phyloP scores from a whole-genome alignment of 2,797 vertebrate genomes.

The Acipenser ruthenus region DNA sequence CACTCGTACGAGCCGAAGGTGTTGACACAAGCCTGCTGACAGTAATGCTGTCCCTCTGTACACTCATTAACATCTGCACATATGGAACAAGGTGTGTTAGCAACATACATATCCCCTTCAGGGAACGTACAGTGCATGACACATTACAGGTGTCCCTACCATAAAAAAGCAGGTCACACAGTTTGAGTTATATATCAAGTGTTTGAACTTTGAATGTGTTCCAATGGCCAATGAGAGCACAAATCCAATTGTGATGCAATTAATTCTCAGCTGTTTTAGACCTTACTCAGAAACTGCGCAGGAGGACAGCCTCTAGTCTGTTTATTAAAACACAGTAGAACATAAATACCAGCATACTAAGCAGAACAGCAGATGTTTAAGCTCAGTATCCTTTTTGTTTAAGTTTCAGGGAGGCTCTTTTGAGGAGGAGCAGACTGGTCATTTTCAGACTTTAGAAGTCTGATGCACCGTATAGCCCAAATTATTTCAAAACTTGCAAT shows the following conservation, averaged over 20 bases:
- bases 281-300: not conserved
- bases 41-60: conserved; percentile 31
- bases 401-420: not conserved
- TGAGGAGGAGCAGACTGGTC: too few relatives aligned
- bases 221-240: conserved; percentile 10
- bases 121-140: too few relatives aligned
- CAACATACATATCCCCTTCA: not conserved
- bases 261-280: conserved; percentile 7
- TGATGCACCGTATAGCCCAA: too few relatives aligned
- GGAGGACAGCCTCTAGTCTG: not conserved
- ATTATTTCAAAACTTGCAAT: too few relatives aligned
- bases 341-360: not conserved
- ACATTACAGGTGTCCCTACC: too few relatives aligned
- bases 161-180: too few relatives aligned
- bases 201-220: conserved; percentile 1
- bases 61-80: conserved; percentile 49
- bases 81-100: conserved; percentile 9
- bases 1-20: conserved; percentile 50
- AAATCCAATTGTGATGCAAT: conserved; percentile 9
- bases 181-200: too few relatives aligned
- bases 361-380: conserved; percentile 1
- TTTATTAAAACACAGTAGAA: conserved; percentile 11
- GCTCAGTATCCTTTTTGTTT: not conserved
- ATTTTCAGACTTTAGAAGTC: too few relatives aligned
- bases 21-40: conserved; percentile 52